Base-by-base conservation (phyloP, 2,797 vertebrate genomes). In the Monodelphis domestica region DNA sequence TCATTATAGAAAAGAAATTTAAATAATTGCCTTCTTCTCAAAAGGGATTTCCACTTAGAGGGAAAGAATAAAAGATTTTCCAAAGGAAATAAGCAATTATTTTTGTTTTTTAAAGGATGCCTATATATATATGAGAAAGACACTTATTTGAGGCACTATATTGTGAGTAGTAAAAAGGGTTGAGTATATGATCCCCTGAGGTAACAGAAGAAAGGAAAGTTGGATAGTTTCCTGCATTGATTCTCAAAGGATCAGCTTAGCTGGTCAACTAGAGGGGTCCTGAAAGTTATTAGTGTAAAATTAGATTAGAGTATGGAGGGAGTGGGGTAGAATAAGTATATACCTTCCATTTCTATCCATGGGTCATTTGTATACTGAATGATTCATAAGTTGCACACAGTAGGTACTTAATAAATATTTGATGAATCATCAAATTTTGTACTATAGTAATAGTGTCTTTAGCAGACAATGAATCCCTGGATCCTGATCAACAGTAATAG, bases 1-100 rank as follows among this genome's bases (percentile, higher is more conserved):
- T 6, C 54, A 70, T 91, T 95, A 54, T 91, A 92, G 88, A 56
- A 51, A 93, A 91, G 51, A 93, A 90, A 59, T 63, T 88, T 89
- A 54, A 59, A 29, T 89, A 87, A 87, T 54, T 78, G 51, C 24
- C 90, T 17, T 28, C 45, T 89, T 91, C 29, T 87, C 33, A 54
- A 78, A 78, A 14, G 38, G 21, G 0, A 14, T 53, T 53, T 29
- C 33, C 33, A 45, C 14, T 4, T 26, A 84, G 38, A 50, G 70
- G 38, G 70, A 84, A 50, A 24, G 24, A 84, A 2, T 84, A 33
- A 84, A 21, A 45, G 17, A 84, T 50, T 50, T 84, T 84, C 21
- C 24, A 6, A 45, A 84, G 38, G 24, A 50, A 84, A 78, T 45
- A 45, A 78, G 63, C n/a, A 70, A n/a, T 70, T 53, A 29, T 29